Evolutionary conservation across 35 echinoderm and acorn worm genomes (phyloP).

Genomic region (Lytechinus pictus): DNA sequence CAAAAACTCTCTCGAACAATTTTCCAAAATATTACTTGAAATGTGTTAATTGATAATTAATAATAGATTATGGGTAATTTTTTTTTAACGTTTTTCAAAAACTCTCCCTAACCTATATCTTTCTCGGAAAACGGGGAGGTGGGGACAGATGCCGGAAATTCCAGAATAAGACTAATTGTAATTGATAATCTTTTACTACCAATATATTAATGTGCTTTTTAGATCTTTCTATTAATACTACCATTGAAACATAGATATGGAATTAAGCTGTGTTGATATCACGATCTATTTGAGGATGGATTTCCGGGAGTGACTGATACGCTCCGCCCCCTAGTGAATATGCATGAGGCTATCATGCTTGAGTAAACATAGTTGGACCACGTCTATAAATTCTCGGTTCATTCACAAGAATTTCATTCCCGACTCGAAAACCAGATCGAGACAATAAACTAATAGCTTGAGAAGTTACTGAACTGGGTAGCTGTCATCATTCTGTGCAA

Average conservation of each 20-base stretch:
- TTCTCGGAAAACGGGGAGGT: not conserved
- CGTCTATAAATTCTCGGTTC: not conserved
- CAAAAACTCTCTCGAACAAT: too few relatives aligned
- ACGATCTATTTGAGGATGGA: not conserved
- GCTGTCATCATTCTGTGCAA: too few relatives aligned
- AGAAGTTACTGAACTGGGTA: not conserved
- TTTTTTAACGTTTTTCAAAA: not conserved
- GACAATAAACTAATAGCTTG: not conserved
- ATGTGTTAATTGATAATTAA: too few relatives aligned
- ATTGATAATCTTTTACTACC: not conserved
- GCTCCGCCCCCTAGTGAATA: not conserved
- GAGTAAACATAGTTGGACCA: not conserved
- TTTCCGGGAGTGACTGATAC: not conserved
- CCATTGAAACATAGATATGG: not conserved
- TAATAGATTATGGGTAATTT: too few relatives aligned
- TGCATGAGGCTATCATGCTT: not conserved
- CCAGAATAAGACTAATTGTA: not conserved
- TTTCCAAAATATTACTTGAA: too few relatives aligned
- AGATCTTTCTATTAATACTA: too few relatives aligned
- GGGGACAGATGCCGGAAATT: not conserved
- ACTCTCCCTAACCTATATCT: not conserved
- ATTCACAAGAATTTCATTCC: not conserved
- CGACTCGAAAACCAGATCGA: not conserved
- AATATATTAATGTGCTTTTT: too few relatives aligned
- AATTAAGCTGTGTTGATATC: not conserved